Conservation (phyloP, 2,888 invertebrate species). For the Drosophila demipolita region DNA sequence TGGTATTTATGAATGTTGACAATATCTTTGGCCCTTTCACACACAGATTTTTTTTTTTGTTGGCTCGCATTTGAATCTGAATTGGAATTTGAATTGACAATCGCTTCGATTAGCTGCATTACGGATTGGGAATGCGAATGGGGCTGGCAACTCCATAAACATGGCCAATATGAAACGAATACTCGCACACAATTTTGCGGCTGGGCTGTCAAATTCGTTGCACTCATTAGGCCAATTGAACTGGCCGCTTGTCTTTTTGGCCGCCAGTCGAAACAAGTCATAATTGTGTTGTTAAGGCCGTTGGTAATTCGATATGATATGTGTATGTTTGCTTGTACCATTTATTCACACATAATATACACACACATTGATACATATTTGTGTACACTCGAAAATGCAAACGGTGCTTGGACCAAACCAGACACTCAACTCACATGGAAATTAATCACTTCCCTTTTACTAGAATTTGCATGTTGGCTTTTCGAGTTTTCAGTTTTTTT, state of each 20-base stretch:
- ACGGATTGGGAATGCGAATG: constrained; percentile 26
- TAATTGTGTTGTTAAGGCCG: constrained; percentile 78
- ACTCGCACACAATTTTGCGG: constrained; percentile 37
- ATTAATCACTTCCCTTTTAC: constrained; percentile 74
- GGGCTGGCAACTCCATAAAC: constrained; percentile 8
- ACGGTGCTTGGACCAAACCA: constrained; percentile 18
- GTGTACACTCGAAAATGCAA: constrained; percentile 12
- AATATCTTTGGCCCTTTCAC: constrained; percentile 64
- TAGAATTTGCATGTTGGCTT: constrained; percentile 73
- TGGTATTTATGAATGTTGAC: constrained; percentile 49
- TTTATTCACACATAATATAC: not conserved
- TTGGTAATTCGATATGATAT: constrained; percentile 63
- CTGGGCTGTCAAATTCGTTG: constrained; percentile 75
- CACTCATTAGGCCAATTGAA: constrained; percentile 77
- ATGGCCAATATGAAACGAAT: constrained; percentile 21
- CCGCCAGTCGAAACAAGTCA: constrained; percentile 56
- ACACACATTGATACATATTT: not conserved
- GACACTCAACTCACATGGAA: constrained; percentile 35
- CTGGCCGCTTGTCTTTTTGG: constrained; percentile 55
- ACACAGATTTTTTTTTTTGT: constrained; percentile 20
- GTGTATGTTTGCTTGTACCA: constrained; percentile 9
- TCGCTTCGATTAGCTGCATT: constrained; percentile 67
- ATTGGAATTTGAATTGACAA: constrained; percentile 49
- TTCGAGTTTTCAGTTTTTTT: constrained; percentile 45
- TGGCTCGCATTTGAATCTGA: constrained; percentile 20